These are phyloP conservation scores for Hydrotaea cyrtoneurina DNA, from an alignment of 2,888 invertebrate genomes.

Conservation along the genomic window DNA sequence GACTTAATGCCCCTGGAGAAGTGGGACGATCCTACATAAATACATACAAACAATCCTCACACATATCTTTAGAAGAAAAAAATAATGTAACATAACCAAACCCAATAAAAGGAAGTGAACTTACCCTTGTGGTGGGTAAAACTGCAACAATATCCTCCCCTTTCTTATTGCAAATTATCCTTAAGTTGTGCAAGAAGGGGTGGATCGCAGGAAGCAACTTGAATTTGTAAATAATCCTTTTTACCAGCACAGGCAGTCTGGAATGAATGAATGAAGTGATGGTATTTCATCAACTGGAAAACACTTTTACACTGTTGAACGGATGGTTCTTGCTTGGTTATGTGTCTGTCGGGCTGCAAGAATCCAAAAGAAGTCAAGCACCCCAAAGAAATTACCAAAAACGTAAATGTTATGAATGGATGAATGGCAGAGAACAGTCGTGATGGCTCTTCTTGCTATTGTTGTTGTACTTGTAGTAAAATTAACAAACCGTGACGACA, in stretches of 20 bases:
- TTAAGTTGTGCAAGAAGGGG: neutral
- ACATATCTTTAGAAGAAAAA: too few relatives aligned
- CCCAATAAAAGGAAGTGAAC: constrained; percentile 13
- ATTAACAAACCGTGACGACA: constrained; percentile 28
- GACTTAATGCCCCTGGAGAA: too few relatives aligned
- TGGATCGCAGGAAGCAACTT: neutral
- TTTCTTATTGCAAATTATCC: constrained; percentile 18
- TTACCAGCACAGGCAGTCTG: too few relatives aligned
- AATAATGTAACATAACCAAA: too few relatives aligned
- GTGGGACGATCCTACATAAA: too few relatives aligned
- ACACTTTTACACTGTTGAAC: constrained; percentile 27
- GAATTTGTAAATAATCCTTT: neutral
- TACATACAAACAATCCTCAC: too few relatives aligned
- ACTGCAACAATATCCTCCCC: constrained; percentile 35
- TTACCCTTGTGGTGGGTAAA: constrained; percentile 47
- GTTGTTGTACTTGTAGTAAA: constrained; percentile 2
- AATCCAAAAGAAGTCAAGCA: constrained; percentile 63
- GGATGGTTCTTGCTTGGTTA: constrained; percentile 13
- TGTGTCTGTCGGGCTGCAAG: constrained; percentile 18
- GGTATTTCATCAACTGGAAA: constrained; percentile 38
- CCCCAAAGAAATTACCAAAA: constrained; percentile 59
- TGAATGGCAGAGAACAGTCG: neutral
- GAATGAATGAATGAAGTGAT: neutral
- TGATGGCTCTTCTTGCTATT: neutral
- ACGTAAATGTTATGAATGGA: constrained; percentile 5